Base-by-base conservation (phyloP, 2,113 vertebrate genomes). In the Mirounga angustirostris region DNA sequence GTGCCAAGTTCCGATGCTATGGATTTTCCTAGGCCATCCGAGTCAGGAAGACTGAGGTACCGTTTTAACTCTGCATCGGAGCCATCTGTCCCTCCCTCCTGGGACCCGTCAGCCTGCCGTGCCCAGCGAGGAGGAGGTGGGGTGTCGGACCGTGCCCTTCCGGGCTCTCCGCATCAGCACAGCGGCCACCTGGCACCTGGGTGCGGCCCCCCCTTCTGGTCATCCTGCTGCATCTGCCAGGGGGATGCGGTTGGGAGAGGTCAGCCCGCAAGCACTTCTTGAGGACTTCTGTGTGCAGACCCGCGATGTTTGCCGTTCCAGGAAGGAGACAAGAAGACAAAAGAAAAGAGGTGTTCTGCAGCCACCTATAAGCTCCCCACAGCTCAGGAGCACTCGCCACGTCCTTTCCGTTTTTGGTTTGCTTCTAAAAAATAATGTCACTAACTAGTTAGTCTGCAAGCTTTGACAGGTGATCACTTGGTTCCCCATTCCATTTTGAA, bases 11-110 rank as follows among this genome's bases (percentile, higher is more conserved):
- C 85, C 30, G 76, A 69, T 54, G 76, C 71, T 82, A 33, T 59
- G 89, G 85, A 24, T 82, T 97, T 94, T 91, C 95, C 95, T 46
- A 79, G 93, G 88, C 26, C 81, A 15, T 2, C 30, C 6, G 8
- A 43, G 43, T 95, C 91, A 43, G 26, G 63, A 96, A 86, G 91
- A 85, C 95, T 16, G 73, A 50, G 36, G 9, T 16, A 71, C 52
- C 36, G 5, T 93, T 93, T 82, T 65, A 91, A 89, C 33, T 76
- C 69, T 28, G 30, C 16, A 15, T 2, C 12, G 50, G 81, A 69
- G 30, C 74, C 14, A 4, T 22, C 59, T 88, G 76, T 24, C 80
- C 58, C n/a, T 50, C 43, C 24, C 26, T 73, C 50, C n/a, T 0
- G 11, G 56, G 91, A 36, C 54, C 61, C 46, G 59, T 30, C 56